phyloP scores from a whole-genome alignment of 2,888 invertebrate species.

The Cepaea hortensis region DNA sequence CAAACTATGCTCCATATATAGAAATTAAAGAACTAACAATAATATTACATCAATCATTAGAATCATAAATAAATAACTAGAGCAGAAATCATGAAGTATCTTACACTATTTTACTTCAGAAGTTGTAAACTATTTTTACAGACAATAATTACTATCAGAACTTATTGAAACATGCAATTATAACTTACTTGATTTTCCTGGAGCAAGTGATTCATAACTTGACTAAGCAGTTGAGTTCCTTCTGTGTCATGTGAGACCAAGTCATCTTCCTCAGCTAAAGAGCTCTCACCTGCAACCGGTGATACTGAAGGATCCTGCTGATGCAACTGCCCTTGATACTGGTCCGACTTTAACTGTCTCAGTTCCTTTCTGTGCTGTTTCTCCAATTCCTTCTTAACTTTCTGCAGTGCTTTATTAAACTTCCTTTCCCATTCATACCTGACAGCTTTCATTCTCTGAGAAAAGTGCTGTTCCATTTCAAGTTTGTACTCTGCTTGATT shows the following conservation, averaged over 20 bases:
- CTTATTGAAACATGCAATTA: not conserved
- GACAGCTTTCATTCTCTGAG: conserved; percentile 59
- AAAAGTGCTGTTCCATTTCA: conserved; percentile 60
- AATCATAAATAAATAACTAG: too few relatives aligned
- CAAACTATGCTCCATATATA: too few relatives aligned
- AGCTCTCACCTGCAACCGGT: not conserved
- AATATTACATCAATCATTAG: too few relatives aligned
- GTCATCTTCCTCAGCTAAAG: conserved; percentile 26
- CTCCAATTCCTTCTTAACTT: conserved; percentile 60
- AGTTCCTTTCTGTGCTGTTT: conserved; percentile 52
- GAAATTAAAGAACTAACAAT: too few relatives aligned
- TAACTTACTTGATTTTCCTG: conserved; percentile 64
- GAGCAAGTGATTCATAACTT: conserved; percentile 57
- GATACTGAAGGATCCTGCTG: not conserved
- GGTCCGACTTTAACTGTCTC: conserved; percentile 38
- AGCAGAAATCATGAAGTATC: too few relatives aligned
- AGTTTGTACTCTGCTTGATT: conserved; percentile 58
- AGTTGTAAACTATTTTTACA: too few relatives aligned
- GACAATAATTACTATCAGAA: too few relatives aligned
- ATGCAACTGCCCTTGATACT: not conserved
- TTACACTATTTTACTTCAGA: too few relatives aligned
- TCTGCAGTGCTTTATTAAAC: conserved; percentile 68
- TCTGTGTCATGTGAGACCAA: conserved; percentile 23
- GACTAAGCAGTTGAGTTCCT: conserved; percentile 43
- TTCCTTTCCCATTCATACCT: conserved; percentile 65